Evolutionary conservation across 2,888 invertebrate genomes (phyloP).

Genomic region (Abscondita cerata): DNA sequence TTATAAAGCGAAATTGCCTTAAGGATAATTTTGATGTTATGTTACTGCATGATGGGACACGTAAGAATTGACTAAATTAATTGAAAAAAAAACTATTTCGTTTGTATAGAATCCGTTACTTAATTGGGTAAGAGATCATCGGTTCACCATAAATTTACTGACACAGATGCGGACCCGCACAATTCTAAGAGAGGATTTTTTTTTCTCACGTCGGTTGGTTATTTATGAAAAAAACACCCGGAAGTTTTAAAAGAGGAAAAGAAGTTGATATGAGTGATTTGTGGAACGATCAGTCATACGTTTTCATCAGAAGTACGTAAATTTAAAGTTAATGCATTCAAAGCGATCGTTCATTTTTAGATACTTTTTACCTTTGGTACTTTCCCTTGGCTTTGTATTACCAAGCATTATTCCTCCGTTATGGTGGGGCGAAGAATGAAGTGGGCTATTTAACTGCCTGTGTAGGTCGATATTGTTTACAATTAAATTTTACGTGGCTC

Average conservation of each 20-base stretch:
- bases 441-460: constrained; percentile 66
- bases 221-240: constrained; percentile 87
- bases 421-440: constrained; percentile 73
- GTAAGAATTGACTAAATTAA: background rate
- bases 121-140: constrained; percentile 78
- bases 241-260: constrained; percentile 77
- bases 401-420: constrained; percentile 67
- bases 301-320: constrained; percentile 78
- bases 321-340: background rate
- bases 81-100: background rate
- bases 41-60: constrained; percentile 11
- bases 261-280: constrained; percentile 85
- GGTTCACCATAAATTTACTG: constrained; percentile 61
- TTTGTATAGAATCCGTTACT: constrained; percentile 67
- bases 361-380: constrained; percentile 55
- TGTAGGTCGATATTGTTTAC: background rate
- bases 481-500: constrained; percentile 83
- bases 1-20: constrained; percentile 77
- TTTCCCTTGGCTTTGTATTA: constrained; percentile 64
- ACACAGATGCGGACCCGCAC: constrained; percentile 60
- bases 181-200: constrained; percentile 86
- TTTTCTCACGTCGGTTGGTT: constrained; percentile 95
- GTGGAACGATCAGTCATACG: constrained; percentile 72
- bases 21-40: constrained; percentile 54
- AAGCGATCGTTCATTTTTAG: background rate